phyloP scores from a whole-genome alignment of 2,888 invertebrate genomes.

The Scaptomyza flava region DNA sequence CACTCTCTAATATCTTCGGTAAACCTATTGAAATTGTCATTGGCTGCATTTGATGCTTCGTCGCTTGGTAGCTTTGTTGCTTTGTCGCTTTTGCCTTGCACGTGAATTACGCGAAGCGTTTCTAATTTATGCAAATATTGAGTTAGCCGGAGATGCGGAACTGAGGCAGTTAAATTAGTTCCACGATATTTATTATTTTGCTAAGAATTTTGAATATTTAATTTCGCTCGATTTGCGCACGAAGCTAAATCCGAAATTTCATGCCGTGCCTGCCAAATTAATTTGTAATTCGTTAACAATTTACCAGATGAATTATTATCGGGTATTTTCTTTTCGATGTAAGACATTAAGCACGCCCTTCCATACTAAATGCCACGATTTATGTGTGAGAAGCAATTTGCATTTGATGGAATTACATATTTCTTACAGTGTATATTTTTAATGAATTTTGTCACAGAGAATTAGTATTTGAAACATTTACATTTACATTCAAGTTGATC shows the following conservation, averaged over 20 bases:
- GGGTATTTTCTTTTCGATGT: neutral
- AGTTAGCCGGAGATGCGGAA: constrained; percentile 45
- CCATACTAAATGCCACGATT: constrained; percentile 58
- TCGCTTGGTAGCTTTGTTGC: constrained; percentile 19
- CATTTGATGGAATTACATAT: constrained; percentile 17
- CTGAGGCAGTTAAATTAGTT: constrained; percentile 79
- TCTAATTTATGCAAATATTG: constrained; percentile 84
- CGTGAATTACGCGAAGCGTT: constrained; percentile 74
- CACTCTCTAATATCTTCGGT: neutral
- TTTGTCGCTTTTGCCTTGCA: constrained; percentile 42
- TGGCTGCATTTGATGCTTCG: constrained; percentile 75
- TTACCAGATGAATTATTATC: constrained; percentile 53
- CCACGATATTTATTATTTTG: constrained; percentile 82
- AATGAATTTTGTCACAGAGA: neutral
- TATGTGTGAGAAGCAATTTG: constrained; percentile 68
- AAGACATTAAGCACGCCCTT: constrained; percentile 34
- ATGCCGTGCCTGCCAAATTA: constrained; percentile 72
- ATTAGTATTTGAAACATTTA: neutral
- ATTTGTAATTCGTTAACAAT: constrained; percentile 82
- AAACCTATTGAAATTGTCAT: constrained; percentile 58
- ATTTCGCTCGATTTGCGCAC: constrained; percentile 64
- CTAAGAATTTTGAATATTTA: constrained; percentile 78
- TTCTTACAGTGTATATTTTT: neutral
- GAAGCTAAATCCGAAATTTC: constrained; percentile 60
- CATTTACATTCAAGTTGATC: no score